Percentiles rank a stretch among this genome's conserved stretches.
phyloP scores from a whole-genome alignment of 2,888 invertebrate species.

The Noctua pronuba region DNA sequence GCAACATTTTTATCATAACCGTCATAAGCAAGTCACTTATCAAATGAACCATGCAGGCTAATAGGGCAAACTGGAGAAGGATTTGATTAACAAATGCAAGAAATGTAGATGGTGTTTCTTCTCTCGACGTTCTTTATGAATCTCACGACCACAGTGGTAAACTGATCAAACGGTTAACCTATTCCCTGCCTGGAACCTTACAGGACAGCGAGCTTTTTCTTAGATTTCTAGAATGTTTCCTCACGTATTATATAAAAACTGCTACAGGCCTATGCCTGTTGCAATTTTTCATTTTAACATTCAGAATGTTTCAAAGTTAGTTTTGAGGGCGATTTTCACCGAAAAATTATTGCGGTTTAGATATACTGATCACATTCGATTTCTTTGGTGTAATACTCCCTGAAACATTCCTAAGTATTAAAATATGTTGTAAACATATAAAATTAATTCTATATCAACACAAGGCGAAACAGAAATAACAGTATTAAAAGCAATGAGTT shows the following conservation, averaged over 20 bases:
- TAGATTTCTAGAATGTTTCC: neutral
- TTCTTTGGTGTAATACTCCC: neutral
- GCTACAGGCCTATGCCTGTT: neutral
- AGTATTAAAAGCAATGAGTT: slow-evolving; percentile 30
- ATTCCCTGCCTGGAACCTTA: neutral
- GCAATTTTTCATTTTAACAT: neutral
- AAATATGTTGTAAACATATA: neutral
- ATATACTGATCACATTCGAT: neutral
- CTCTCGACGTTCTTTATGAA: neutral
- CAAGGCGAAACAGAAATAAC: slow-evolving; percentile 3
- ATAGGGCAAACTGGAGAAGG: neutral
- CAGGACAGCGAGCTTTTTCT: neutral
- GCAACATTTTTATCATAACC: neutral
- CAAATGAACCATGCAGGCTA: neutral
- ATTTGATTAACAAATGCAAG: neutral
- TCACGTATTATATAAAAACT: no score
- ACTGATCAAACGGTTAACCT: rapidly evolving
- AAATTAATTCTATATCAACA: neutral
- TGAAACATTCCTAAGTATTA: neutral
- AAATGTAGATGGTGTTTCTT: neutral
- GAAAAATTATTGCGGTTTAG: neutral
- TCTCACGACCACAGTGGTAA: neutral
- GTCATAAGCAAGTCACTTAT: neutral
- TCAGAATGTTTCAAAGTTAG: neutral
- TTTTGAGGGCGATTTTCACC: neutral